Evolutionary conservation across 2,113 vertebrate species (phyloP).

Genomic region (Ariopsis seemanni): DNA sequence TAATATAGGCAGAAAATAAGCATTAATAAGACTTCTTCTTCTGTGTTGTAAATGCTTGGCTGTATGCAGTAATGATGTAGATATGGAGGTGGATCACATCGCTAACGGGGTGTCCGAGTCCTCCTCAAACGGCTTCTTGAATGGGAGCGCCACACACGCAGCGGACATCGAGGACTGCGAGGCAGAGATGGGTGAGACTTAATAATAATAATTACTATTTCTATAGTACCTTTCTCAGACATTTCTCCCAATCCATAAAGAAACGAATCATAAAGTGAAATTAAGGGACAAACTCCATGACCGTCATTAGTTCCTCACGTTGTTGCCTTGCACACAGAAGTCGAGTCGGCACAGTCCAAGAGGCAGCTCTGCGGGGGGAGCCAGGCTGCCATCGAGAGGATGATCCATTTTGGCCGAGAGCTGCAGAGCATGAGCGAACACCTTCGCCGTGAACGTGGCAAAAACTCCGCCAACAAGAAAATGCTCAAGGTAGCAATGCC

Average conservation of each 20-base stretch:
- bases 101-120: constrained; percentile 94
- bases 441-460: constrained; percentile 93
- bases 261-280: not conserved
- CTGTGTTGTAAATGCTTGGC: not conserved
- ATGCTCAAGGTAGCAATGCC: constrained; percentile 86
- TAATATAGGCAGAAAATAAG: not conserved
- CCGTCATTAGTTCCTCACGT: not conserved
- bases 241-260: not conserved
- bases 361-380: constrained; percentile 95
- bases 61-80: constrained; percentile 83
- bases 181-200: constrained; percentile 92
- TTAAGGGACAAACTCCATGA: not conserved
- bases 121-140: constrained; percentile 97
- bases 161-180: constrained; percentile 93
- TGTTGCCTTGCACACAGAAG: constrained; percentile 74
- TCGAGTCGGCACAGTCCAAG: constrained; percentile 88
- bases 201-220: not conserved
- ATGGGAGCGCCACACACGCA: constrained; percentile 92
- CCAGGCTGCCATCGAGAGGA: constrained; percentile 94
- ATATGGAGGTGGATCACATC: constrained; percentile 98
- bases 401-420: constrained; percentile 98
- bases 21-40: not conserved
- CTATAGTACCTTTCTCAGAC: not conserved
- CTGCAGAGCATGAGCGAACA: constrained; percentile 97
- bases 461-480: constrained; percentile 95